These are phyloP conservation scores for Phlogophora meticulosa DNA, from an alignment of 2,888 invertebrate genomes.

Conservation along the genomic window DNA sequence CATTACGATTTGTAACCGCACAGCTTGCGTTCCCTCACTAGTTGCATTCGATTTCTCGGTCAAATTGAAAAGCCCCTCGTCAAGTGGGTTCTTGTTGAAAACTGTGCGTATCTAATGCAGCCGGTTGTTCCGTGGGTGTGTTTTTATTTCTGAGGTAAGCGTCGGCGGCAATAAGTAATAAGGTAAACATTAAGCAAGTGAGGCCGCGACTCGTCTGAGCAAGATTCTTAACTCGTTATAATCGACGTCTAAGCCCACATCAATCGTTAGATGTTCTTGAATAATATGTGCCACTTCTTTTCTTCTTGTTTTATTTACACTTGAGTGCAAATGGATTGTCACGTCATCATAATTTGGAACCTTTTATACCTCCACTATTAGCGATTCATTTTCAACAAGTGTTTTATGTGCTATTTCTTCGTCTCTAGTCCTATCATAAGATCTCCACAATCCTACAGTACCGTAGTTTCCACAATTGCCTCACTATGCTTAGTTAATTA, in stretches of 20 bases:
- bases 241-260: slow-evolving; percentile 57
- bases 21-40: slow-evolving; percentile 72
- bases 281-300: slow-evolving; percentile 57
- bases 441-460: slow-evolving; percentile 10
- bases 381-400: not conserved
- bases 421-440: not conserved
- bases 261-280: slow-evolving; percentile 55
- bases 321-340: slow-evolving; percentile 14
- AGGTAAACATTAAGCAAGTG: slow-evolving; percentile 86
- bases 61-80: slow-evolving; percentile 74
- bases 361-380: not conserved
- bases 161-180: slow-evolving; percentile 86
- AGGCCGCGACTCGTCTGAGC: slow-evolving; percentile 77
- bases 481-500: slow-evolving; percentile 49
- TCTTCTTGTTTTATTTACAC: slow-evolving; percentile 16
- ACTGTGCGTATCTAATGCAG: slow-evolving; percentile 70
- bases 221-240: slow-evolving; percentile 68
- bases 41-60: slow-evolving; percentile 74
- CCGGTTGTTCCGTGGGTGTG: slow-evolving; percentile 78
- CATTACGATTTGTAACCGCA: slow-evolving; percentile 74
- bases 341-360: not conserved
- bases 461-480: slow-evolving; percentile 31
- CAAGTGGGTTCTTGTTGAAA: slow-evolving; percentile 66
- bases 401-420: not conserved
- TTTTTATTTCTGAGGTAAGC: slow-evolving; percentile 83